Base-by-base conservation (phyloP, 2,113 vertebrate genomes). In the Microcebus lehilahytsara region DNA sequence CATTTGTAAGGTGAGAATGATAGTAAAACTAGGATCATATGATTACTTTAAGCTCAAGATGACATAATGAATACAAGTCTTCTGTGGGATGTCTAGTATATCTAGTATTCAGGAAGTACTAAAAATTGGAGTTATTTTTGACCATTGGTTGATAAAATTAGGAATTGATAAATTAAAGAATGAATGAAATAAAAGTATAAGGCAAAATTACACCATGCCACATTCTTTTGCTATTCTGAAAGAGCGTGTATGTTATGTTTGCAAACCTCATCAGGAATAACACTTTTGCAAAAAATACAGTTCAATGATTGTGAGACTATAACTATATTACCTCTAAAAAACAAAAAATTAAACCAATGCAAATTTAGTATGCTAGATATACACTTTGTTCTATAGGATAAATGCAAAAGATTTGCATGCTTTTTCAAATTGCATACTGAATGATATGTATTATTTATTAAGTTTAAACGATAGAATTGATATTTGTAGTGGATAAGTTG, bases 181-280 rank as follows among this genome's bases (percentile, higher is more conserved):
- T 71, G n/a, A 88, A 60, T 75, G 30, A 42, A 92, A 83, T 53
- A 32, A 62, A 92, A 83, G 12, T 66, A 71, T 77, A 60, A 96
- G 37, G 42, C 51, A 49, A 78, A 88, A 58, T 42, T 58, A 14
- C 46, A 93, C 19, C 64, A n/a, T 79, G 22, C 10, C 16, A 32
- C 77, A 69, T 72, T 89, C 10, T 80, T 95, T 78, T 62, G 34
- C 37, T 84, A 40, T 90, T 91, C 34, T 88, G 83, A 97, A 91
- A 93, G 6, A 80, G 11, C 2, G 53, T 8, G 12, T 69, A 23
- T 93, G 14, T 37, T 85, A 56, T 56, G 1, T 64, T 93, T 85
- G n/a, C 19, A 95, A 84, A 93, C 11, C 6, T 88, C 30, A 84
- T 79, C 19, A 83, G 64, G 74, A 88, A 66, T 86, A 46, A 80